A percentile compares a stretch with the other conserved stretches of the same genome.
These are phyloP conservation scores for Sebastes steindachneri DNA, from an alignment of 2,797 vertebrate species.

Conservation along the genomic window DNA sequence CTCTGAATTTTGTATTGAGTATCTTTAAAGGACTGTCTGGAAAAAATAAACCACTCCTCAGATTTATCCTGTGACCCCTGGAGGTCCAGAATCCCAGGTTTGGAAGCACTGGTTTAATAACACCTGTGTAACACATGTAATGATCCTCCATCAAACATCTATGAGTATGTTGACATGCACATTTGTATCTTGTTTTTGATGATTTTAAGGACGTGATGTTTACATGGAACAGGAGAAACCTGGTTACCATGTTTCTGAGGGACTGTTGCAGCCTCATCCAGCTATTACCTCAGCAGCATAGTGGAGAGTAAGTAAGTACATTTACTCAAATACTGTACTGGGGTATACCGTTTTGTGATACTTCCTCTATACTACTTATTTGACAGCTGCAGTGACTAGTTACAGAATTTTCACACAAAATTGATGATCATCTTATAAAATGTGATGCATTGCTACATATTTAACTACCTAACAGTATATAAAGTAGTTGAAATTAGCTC, in stretches of 20 bases:
- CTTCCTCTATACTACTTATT: neutral
- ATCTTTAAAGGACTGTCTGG: neutral
- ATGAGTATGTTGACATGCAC: neutral
- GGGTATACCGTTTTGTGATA: neutral
- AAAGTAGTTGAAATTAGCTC: conserved; percentile 9
- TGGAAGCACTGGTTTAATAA: neutral
- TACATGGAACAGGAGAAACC: neutral
- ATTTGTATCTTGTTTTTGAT: neutral
- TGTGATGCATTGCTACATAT: neutral
- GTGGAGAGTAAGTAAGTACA: neutral
- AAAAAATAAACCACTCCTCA: neutral
- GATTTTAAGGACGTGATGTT: neutral
- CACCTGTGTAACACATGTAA: neutral
- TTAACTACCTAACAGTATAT: neutral
- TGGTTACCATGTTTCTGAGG: neutral
- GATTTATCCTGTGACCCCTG: neutral
- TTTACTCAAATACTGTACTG: neutral
- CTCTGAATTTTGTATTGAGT: neutral
- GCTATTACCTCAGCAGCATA: neutral
- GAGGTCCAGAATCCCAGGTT: neutral
- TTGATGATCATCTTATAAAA: neutral
- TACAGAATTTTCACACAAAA: neutral
- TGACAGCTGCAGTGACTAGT: neutral
- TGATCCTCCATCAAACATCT: neutral
- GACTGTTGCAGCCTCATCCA: neutral